Conservation (phyloP, 2,113 vertebrate species). For the Colossoma macropomum region DNA sequence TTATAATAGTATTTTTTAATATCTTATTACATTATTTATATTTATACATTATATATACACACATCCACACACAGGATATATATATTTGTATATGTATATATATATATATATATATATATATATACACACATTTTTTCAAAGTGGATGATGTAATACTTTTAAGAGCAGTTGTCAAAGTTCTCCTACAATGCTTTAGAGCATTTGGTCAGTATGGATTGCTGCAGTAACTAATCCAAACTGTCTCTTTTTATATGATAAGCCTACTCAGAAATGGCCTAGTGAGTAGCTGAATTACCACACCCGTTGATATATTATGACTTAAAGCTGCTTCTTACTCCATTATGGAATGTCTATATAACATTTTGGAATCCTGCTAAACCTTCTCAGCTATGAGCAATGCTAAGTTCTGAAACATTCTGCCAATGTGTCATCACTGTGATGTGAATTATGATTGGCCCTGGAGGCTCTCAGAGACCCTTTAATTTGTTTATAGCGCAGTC, state of each 20-base stretch:
- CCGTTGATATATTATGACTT: too few species aligned
- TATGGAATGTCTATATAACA: background rate
- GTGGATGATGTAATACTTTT: too few species aligned
- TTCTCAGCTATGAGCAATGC: background rate
- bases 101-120: too few species aligned
- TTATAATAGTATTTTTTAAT: too few species aligned
- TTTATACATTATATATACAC: too few species aligned
- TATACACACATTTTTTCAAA: too few species aligned
- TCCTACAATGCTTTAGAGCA: too few species aligned
- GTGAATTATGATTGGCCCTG: background rate
- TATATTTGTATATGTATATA: too few species aligned
- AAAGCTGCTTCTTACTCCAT: background rate
- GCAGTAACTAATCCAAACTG: background rate
- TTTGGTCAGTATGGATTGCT: background rate
- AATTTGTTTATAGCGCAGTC: background rate
- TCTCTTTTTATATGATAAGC: background rate
- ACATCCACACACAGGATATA: too few species aligned
- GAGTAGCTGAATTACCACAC: too few species aligned
- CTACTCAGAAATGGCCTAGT: background rate
- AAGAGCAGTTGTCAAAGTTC: too few species aligned
- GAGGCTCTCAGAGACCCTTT: background rate
- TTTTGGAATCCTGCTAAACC: background rate
- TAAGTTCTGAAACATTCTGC: background rate
- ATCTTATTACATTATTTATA: too few species aligned
- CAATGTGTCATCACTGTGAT: background rate